Evolutionary conservation across 2,113 vertebrate species (phyloP).

Genomic region (Podarcis muralis): DNA sequence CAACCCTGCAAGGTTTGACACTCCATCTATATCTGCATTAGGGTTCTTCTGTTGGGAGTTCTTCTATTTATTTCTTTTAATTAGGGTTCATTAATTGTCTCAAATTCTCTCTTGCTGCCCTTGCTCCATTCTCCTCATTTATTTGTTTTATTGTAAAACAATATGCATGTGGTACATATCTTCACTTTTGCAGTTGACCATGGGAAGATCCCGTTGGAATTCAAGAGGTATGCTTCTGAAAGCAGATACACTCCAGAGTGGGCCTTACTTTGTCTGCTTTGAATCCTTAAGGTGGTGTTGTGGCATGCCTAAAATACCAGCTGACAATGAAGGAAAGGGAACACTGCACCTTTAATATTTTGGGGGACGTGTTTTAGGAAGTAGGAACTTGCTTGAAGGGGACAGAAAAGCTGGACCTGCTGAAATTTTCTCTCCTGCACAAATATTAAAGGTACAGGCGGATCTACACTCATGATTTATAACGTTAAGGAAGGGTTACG

Average conservation of each 20-base stretch:
- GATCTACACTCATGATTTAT: too few relatives aligned
- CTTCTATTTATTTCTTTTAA: background rate
- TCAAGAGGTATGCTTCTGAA: background rate
- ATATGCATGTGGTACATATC: background rate
- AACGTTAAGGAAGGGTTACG: too few relatives aligned
- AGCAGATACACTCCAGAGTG: background rate
- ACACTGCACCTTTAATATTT: background rate
- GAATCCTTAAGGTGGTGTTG: background rate
- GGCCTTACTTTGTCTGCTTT: background rate
- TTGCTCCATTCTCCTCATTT: background rate
- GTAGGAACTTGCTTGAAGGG: background rate
- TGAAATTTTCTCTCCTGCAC: background rate
- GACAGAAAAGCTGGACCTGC: background rate
- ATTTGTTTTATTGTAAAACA: background rate
- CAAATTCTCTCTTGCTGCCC: background rate
- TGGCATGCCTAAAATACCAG: background rate
- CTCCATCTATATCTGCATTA: background rate
- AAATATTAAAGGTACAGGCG: background rate
- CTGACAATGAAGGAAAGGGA: background rate
- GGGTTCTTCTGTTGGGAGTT: background rate
- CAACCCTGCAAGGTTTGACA: too few relatives aligned
- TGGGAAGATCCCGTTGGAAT: background rate
- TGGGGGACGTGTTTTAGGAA: background rate
- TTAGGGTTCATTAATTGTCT: background rate
- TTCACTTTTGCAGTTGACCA: background rate